Conservation (phyloP, 2,888 invertebrate genomes). For the Troides aeacus region DNA sequence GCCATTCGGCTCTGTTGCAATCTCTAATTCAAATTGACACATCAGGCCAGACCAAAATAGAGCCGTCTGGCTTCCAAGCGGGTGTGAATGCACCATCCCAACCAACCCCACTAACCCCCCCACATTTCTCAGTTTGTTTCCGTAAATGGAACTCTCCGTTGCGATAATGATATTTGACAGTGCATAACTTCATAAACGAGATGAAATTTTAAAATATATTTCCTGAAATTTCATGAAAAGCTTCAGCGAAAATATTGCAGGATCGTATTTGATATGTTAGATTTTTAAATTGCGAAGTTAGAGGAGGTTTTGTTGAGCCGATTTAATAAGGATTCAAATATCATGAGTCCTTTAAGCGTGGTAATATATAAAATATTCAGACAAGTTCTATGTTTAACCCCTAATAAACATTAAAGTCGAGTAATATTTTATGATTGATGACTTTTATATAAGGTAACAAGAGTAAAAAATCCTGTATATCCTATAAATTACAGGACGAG, state of each 20-base stretch:
- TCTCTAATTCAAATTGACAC: constrained; percentile 76
- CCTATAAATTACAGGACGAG: too few species aligned
- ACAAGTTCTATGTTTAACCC: neutral
- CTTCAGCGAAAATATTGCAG: constrained; percentile 21
- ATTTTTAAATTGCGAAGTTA: constrained; percentile 10
- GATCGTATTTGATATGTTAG: constrained; percentile 10
- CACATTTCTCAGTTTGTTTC: constrained; percentile 42
- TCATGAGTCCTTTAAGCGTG: constrained; percentile 3
- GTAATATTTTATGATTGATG: neutral
- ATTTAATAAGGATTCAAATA: constrained; percentile 8
- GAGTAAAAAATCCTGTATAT: too few species aligned
- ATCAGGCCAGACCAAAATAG: constrained; percentile 77
- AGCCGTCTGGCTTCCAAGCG: constrained; percentile 52
- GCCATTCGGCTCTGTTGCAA: constrained; percentile 56
- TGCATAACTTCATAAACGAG: constrained; percentile 41
- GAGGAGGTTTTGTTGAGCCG: constrained; percentile 5
- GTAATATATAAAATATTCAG: neutral
- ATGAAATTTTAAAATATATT: constrained; percentile 37
- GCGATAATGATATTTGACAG: constrained; percentile 68
- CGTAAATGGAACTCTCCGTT: constrained; percentile 50
- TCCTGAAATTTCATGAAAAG: constrained; percentile 30
- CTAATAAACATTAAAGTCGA: neutral
- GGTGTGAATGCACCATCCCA: constrained; percentile 34
- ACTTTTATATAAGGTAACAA: too few species aligned
- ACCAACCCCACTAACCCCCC: constrained; percentile 38